Percentiles rank a stretch among this genome's conserved stretches.
Evolutionary conservation across 2,888 invertebrate species (phyloP).

Genomic region (Yponomeuta plumbellus): DNA sequence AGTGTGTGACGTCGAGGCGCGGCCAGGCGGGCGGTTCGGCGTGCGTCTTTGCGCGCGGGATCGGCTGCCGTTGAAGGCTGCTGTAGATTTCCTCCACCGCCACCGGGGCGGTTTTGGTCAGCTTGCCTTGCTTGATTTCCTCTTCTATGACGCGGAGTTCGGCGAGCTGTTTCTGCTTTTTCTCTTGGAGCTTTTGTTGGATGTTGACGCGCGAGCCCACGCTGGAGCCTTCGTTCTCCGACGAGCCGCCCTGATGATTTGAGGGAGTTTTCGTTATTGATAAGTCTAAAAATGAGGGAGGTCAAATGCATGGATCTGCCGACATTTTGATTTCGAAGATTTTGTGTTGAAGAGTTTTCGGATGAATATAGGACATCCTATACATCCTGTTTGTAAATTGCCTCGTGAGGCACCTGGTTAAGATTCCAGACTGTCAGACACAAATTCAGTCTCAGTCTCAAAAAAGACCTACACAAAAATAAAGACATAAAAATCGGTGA

Average conservation of each 20-base stretch:
- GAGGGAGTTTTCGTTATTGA: not conserved
- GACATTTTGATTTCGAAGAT: not conserved
- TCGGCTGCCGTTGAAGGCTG: constrained; percentile 78
- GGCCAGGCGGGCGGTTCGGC: constrained; percentile 75
- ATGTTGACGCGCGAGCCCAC: constrained; percentile 88
- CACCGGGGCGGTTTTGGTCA: constrained; percentile 74
- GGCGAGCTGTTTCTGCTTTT: constrained; percentile 90
- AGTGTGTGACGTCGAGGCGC: constrained; percentile 60
- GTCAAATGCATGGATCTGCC: too few relatives aligned
- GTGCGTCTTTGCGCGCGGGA: constrained; percentile 82
- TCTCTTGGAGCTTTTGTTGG: constrained; percentile 90
- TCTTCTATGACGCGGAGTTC: constrained; percentile 87
- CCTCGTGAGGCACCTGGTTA: too few relatives aligned
- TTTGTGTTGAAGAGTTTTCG: too few relatives aligned
- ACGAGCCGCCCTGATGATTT: constrained; percentile 74
- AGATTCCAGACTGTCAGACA: too few relatives aligned
- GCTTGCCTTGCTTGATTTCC: constrained; percentile 90
- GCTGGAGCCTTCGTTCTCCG: constrained; percentile 85
- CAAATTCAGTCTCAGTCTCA: too few relatives aligned
- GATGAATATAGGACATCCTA: too few relatives aligned
- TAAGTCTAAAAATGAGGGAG: not conserved
- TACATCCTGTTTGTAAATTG: too few relatives aligned
- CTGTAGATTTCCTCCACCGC: constrained; percentile 75
- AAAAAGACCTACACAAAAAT: too few relatives aligned
- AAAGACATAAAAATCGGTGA: too few relatives aligned